These are phyloP conservation scores for Alaudala cheleensis DNA, from an alignment of 2,113 vertebrate species.

Conservation along the genomic window DNA sequence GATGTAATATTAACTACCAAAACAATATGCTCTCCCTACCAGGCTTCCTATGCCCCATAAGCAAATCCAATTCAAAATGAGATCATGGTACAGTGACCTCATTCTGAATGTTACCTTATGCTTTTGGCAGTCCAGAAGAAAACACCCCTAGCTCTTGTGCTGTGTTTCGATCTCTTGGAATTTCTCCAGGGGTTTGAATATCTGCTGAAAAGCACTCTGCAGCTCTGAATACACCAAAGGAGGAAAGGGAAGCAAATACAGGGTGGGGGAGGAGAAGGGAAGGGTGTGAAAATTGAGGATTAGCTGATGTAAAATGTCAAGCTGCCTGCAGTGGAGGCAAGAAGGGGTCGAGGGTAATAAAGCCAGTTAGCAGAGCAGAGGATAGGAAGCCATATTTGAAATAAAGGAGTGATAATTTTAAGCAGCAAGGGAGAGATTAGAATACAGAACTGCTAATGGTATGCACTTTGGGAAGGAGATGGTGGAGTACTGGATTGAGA, in stretches of 20 bases:
- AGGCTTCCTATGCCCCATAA: background rate
- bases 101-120: slow-evolving; percentile 39
- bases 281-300: slow-evolving; percentile 50
- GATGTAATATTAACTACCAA: background rate
- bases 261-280: background rate
- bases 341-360: slow-evolving; percentile 68
- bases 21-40: background rate
- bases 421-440: slow-evolving; percentile 71
- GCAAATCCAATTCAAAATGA: slow-evolving; percentile 35
- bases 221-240: slow-evolving; percentile 27
- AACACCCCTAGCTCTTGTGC: background rate
- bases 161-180: slow-evolving; percentile 45
- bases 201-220: slow-evolving; percentile 46
- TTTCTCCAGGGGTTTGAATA: slow-evolving; percentile 48
- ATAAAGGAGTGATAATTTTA: slow-evolving; percentile 76
- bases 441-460: slow-evolving; percentile 71
- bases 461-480: slow-evolving; percentile 64
- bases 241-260: background rate
- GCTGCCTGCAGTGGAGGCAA: slow-evolving; percentile 58
- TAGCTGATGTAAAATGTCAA: slow-evolving; percentile 62
- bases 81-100: background rate
- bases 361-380: slow-evolving; percentile 69
- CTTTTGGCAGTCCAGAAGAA: slow-evolving; percentile 51
- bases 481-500: slow-evolving; percentile 31
- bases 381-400: slow-evolving; percentile 73